phyloP scores from a whole-genome alignment of 2,888 invertebrate species.

The Alloscopus bannaensis region DNA sequence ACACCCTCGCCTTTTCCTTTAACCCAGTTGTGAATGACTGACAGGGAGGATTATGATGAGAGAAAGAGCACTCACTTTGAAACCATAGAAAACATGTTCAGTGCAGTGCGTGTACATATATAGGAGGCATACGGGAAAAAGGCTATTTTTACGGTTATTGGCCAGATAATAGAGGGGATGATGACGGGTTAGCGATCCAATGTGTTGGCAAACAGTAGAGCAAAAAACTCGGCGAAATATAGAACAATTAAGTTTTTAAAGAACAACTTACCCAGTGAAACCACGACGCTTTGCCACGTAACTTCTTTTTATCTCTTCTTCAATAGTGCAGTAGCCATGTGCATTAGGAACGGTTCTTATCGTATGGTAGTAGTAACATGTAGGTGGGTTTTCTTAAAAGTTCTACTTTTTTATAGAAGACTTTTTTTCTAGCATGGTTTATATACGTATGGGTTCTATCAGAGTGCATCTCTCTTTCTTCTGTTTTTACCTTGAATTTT shows the following conservation, averaged over 20 bases:
- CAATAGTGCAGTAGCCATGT: too few species aligned
- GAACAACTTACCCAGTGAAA: too few species aligned
- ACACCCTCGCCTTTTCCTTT: constrained; percentile 30
- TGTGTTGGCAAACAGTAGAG: constrained; percentile 22
- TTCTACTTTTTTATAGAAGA: too few species aligned
- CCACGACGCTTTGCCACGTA: too few species aligned
- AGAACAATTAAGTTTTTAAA: constrained; percentile 59
- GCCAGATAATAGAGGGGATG: constrained; percentile 58
- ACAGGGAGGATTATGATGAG: too few species aligned
- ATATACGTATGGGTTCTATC: too few species aligned
- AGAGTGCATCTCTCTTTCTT: not conserved
- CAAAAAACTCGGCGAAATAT: constrained; percentile 44
- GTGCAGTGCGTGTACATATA: too few species aligned
- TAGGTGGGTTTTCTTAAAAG: too few species aligned
- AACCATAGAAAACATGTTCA: not conserved
- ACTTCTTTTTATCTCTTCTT: too few species aligned
- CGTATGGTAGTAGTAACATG: too few species aligned
- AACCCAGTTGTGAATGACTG: constrained; percentile 50
- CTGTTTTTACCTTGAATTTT: constrained; percentile 36
- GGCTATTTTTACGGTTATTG: constrained; percentile 62
- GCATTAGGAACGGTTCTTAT: too few species aligned
- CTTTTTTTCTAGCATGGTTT: not conserved
- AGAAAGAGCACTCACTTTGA: too few species aligned
- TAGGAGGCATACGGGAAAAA: constrained; percentile 51
- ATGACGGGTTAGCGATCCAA: constrained; percentile 46